Evolutionary conservation across 2,888 invertebrate species (phyloP), one percentile per base, ranked within the genome.

Genomic region (Leptinotarsa peninsularis): DNA sequence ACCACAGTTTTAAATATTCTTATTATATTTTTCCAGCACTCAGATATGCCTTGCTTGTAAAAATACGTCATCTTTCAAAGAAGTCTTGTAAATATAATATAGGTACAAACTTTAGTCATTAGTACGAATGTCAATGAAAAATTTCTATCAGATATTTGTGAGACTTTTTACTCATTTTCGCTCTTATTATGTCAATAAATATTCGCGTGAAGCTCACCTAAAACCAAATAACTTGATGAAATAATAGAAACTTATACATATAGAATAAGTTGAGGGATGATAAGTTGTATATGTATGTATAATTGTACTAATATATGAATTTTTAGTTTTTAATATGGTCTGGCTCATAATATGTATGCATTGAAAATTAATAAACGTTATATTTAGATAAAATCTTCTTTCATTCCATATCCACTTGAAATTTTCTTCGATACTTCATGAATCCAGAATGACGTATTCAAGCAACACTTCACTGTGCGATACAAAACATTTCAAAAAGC

Each of bases 361-460:
- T 77, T 82, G 63, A 81, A 82, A 83, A 83, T 78, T 79, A 84
- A 82, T 84, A 84, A 84, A 83, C 82, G 84, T 83, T 84, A 84
- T 84, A 84, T 84, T 84, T 84, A 82, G 82, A 83, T 83, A 83
- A 78, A 58, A 43, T 2, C 2, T 66, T n/a, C 49, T 73, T 78
- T 78, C 23, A 72, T 72, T 78, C 3, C 10, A 43, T 43, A 43
- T 43, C 43, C 43, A 43, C 43, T 43, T 43, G 43, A 43, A 43
- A 43, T 13, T 43, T 43, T 43, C 43, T 43, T 43, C 10, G 43
- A 43, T 43, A 43, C 43, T 43, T 43, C 2, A 10, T 43, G 2
- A 43, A 43, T 43, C 43, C 0, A 43, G 43, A 43, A 43, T 33
- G 7, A 43, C 43, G 3, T 13, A 43, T 43, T 43, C 43, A 10